Base-by-base conservation (phyloP, 2,113 vertebrate genomes). In the Callorhinus ursinus region DNA sequence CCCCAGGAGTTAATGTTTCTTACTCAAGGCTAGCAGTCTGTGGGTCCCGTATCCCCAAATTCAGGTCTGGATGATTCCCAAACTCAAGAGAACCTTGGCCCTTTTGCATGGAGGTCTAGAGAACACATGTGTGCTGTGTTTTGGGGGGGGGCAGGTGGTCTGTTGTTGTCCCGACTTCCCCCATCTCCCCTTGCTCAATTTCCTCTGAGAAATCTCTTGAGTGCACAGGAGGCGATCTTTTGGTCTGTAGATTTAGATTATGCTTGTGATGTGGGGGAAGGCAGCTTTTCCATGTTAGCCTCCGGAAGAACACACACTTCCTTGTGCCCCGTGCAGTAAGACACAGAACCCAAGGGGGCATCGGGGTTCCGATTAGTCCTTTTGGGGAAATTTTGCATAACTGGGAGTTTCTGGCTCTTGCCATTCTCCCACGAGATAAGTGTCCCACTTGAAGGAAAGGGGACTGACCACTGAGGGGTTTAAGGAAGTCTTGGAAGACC, bases 81-180 rank as follows among this genome's bases (percentile, higher is more conserved):
- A 85, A 36, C 4, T 72, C 28, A n/a, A 46, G 31, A 63, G 31
- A 22, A 42, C 1, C 15, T 18, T n/a, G 69, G 39, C 26, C 8
- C 24, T 16, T 69, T 49, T 0, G n/a, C 3, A 2, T 14, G 33
- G 42, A 46, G 31, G 19, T 57, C 1, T 0, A 11, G 77, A 59
- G 51, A 18, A 0, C 36, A 21, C 10, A 1, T 0, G 3, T 0
- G 4, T 24, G 7, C 18, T 7, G 1, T 36, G 19, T 79, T 61
- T 36, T 4, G 31, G 7, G 26, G 7, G 26, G 36, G 49, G 39
- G 7, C 33, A 49, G 77, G n/a, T 0, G 2, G 21, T 74, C 55
- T 33, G 4, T 11, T 8, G 31, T 31, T 15, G 2, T 33, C 65
- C 74, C 51, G 7, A 2, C 53, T 63, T 57, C 7, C 19, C 67